Base-by-base conservation (phyloP, 2,888 invertebrate species). In the Ephialtes manifestator region DNA sequence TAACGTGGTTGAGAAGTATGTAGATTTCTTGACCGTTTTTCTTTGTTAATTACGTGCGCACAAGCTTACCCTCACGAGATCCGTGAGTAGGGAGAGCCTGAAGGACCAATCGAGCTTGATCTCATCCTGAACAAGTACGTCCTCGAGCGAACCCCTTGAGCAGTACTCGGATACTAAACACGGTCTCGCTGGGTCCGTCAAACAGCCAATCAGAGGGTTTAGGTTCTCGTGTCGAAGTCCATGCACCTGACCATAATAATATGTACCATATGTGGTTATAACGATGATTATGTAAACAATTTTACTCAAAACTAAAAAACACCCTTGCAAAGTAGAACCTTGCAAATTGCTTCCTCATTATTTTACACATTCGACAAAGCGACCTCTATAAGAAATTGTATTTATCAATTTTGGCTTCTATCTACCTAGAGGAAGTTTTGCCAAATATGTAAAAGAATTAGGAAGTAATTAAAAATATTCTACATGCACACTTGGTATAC, bases 71-170 rank as follows among this genome's bases (percentile, higher is more conserved):
- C 97, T 95, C 89, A 98, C 98, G 86, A 99, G 95, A 95, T 99
- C 99, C 11, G 98, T 98, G 71, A 99, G 96, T 87, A 99, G 95
- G 55, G 99, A 99, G 81, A 99, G 95, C 82, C 98, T 97, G 95
- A 99, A 99, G 78, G 98, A 98, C 98, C 99, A 99, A 95, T 99
- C 99, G 90, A 98, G 95, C 94, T 97, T 97, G 93, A 98, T 98
- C 94, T 98, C 98, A 92, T 98, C 97, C 94, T 98, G 97, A 90
- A 97, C 96, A 70, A 98, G 96, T 77, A 98, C 97, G 94, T 98
- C 98, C 94, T 98, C 97, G 87, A 98, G 95, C 63, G 98, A 98
- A 68, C 98, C 98, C 85, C 99, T 95, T 75, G 97, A 97, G 94
- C 98, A 98, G 94, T 97, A 97, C 92, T 98, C 98, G 92, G 96